Conservation (phyloP, 2,113 vertebrate species). For the Pterocles gutturalis region DNA sequence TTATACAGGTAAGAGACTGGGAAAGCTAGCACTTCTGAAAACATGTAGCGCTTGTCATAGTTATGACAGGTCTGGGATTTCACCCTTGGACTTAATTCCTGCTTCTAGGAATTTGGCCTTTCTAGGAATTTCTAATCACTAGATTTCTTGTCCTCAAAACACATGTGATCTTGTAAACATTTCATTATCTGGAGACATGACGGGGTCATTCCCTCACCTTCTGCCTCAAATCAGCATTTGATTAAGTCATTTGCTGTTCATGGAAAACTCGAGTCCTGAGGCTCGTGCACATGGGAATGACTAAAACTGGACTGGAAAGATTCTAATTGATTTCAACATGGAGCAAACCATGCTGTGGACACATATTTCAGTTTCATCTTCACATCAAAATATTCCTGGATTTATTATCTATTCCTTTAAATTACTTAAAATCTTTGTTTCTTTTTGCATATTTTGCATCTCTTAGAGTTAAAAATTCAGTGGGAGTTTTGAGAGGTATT, state of each 20-base stretch:
- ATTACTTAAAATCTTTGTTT: not conserved
- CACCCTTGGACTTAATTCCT: not conserved
- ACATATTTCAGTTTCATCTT: not conserved
- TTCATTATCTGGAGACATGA: not conserved
- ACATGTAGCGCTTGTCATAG: rapidly evolving
- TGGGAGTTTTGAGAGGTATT: not conserved
- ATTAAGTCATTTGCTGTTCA: not conserved
- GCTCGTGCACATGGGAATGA: rapidly evolving
- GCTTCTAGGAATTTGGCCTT: not conserved
- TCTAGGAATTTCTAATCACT: not conserved
- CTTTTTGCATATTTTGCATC: not conserved
- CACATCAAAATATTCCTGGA: not conserved
- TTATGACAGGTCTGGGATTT: not conserved
- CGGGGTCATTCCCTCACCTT: rapidly evolving
- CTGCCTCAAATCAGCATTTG: not conserved
- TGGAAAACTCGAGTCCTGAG: not conserved
- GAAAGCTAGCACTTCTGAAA: not conserved
- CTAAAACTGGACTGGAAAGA: not conserved
- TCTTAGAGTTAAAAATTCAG: not conserved
- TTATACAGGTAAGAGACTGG: not conserved
- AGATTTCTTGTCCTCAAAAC: not conserved
- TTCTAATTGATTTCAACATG: not conserved
- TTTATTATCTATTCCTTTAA: not conserved
- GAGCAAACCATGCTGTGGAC: not conserved
- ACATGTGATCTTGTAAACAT: not conserved